Evolutionary conservation across 1,140 invertebrate species (phyloP).

Genomic region (Ostrea edulis): DNA sequence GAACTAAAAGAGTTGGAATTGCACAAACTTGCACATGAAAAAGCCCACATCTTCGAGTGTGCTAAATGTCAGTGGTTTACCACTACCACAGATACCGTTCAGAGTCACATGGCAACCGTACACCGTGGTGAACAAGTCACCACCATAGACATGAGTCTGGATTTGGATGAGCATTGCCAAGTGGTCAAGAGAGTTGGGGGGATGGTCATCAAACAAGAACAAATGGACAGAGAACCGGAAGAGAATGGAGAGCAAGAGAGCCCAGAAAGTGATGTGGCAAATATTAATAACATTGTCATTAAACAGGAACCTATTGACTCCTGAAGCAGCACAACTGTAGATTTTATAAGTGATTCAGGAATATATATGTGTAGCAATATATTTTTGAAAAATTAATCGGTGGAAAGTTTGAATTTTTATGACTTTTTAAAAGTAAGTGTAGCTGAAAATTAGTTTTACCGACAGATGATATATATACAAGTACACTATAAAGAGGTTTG

Average conservation of each 20-base stretch:
- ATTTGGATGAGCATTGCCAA: conserved; percentile 54
- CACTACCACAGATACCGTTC: conserved; percentile 41
- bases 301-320: conserved; percentile 19
- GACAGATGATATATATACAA: no score
- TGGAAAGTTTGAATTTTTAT: not conserved
- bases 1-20: conserved; percentile 58
- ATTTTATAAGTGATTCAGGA: not conserved
- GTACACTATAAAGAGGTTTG: no score
- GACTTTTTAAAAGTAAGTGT: not conserved
- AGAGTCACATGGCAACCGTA: conserved; percentile 49
- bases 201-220: conserved; percentile 61
- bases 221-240: not conserved
- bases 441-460: not conserved
- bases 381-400: not conserved
- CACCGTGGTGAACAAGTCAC: conserved; percentile 51
- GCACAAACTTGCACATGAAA: conserved; percentile 62
- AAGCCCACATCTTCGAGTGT: conserved; percentile 62
- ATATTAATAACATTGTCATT: not conserved
- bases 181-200: conserved; percentile 57
- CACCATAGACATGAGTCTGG: conserved; percentile 60
- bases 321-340: not conserved
- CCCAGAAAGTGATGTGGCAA: not conserved
- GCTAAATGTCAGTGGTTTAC: conserved; percentile 64
- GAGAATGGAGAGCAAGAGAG: not conserved
- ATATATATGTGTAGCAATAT: not conserved